Conservation (phyloP, 2,888 invertebrate species). For the Schizotus pectinicornis region DNA sequence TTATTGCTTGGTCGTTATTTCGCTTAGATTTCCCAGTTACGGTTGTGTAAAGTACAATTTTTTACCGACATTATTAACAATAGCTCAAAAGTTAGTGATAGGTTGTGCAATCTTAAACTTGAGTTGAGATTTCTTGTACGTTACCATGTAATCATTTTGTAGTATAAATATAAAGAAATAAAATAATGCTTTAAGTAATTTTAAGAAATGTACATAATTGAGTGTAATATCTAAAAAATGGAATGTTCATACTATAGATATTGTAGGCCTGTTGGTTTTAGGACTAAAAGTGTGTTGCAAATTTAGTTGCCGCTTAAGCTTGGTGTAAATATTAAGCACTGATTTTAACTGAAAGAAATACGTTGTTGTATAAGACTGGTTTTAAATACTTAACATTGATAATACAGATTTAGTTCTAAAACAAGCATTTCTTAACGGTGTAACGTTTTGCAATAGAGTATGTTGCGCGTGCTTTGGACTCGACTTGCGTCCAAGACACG, state of each 20-base stretch:
- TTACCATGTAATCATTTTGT: constrained; percentile 31
- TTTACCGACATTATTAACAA: constrained; percentile 4
- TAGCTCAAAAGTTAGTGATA: constrained; percentile 31
- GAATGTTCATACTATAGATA: constrained; percentile 44
- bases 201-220: constrained; percentile 50
- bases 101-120: constrained; percentile 1
- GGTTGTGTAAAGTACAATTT: constrained; percentile 43
- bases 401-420: constrained; percentile 38
- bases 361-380: constrained; percentile 38
- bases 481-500: constrained; percentile 44
- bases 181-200: constrained; percentile 54
- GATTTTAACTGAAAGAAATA: constrained; percentile 10
- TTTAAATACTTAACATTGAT: constrained; percentile 29
- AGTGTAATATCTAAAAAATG: constrained; percentile 44
- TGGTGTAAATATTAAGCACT: constrained; percentile 35
- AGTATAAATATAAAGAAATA: constrained; percentile 34
- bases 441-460: constrained; percentile 49
- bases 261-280: constrained; percentile 32
- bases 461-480: constrained; percentile 50
- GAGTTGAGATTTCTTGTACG: constrained; percentile 2
- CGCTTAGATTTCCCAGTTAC: constrained; percentile 23
- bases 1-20: neutral
- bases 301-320: constrained; percentile 39
- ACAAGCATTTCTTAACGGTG: constrained; percentile 37
- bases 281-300: constrained; percentile 32